Evolutionary conservation across 2,888 invertebrate genomes (phyloP), one percentile per base, ranked within the genome.

Genomic region (Eurytoma californica): DNA sequence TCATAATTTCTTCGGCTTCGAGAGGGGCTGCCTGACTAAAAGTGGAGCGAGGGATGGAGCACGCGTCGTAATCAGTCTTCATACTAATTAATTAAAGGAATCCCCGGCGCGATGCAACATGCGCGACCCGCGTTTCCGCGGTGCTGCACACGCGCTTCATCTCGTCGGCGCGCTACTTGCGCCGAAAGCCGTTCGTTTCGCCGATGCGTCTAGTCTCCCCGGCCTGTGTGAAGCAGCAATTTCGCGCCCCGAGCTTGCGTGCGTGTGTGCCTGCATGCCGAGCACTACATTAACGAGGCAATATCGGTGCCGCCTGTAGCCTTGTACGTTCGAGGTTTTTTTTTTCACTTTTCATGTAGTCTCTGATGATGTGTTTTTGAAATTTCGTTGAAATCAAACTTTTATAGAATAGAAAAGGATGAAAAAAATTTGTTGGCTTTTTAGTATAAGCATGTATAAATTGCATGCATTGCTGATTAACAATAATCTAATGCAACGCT

Each of bases 71-170:
- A 86, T 85, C 85, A 84, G 84, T 85, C 85, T 85, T 84, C 84
- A 83, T 84, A 82, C 84, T 85, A 85, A 86, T 86, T 86, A 86
- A 86, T 86, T 84, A 86, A 84, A 83, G 83, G 83, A 84, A 85
- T 84, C 84, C 83, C 75, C 68, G 66, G 79, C 61, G 72, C 76
- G 61, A 39, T 66, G 75, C 74, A 63, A 63, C 78, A 70, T 39
- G 72, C 72, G 72, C 60, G 63, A 51, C 74, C 65, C 30, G 65
- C 58, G 65, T 67, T 18, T 49, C 24, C 39, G 30, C 18, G 63
- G 49, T 49, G 67, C 72, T 39, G 67, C 51, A 60, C 53, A n/a
- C 53, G 68, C 18, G 39, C 80, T 74, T 80, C 80, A 75, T 76
- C 68, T 76, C 63, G 14, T 39, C 53, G 2, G 47, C 24, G 72